phyloP scores from a whole-genome alignment of 2,888 invertebrate genomes.

The Polyommatus iphigenia region DNA sequence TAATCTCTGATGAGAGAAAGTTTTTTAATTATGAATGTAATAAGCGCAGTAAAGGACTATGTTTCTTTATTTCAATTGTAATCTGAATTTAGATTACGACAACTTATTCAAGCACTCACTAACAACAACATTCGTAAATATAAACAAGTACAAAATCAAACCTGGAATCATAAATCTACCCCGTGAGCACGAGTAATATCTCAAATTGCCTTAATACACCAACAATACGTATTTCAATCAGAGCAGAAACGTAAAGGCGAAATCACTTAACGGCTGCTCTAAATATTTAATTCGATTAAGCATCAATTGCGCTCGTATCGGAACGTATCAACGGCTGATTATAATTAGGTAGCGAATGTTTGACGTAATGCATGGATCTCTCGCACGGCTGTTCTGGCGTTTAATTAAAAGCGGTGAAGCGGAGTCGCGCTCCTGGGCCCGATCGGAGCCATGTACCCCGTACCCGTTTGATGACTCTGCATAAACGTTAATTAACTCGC shows the following conservation, averaged over 20 bases:
- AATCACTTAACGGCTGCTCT: slow-evolving; percentile 28
- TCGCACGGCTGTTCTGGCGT: slow-evolving; percentile 47
- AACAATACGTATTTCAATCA: not conserved
- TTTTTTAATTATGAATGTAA: not conserved
- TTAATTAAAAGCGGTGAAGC: slow-evolving; percentile 59
- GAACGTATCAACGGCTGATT: slow-evolving; percentile 28
- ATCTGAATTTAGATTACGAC: not conserved
- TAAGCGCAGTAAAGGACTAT: not conserved
- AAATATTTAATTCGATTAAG: slow-evolving; percentile 30
- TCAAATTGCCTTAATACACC: not conserved
- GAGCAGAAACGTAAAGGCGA: slow-evolving; percentile 2
- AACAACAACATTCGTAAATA: not conserved
- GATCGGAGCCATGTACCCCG: slow-evolving; percentile 48
- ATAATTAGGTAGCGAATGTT: slow-evolving; percentile 34
- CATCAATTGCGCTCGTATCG: slow-evolving; percentile 19
- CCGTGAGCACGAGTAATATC: not conserved
- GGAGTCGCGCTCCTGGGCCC: slow-evolving; percentile 52
- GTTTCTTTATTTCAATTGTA: not conserved
- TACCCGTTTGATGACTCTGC: slow-evolving; percentile 61
- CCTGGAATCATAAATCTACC: not conserved
- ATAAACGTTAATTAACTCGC: slow-evolving; percentile 67
- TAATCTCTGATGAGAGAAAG: not conserved
- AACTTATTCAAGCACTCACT: not conserved
- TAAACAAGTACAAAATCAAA: not conserved
- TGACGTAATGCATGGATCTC: slow-evolving; percentile 31